These are phyloP conservation scores for Abrostola tripartita DNA, from an alignment of 2,888 invertebrate genomes.

Conservation along the genomic window DNA sequence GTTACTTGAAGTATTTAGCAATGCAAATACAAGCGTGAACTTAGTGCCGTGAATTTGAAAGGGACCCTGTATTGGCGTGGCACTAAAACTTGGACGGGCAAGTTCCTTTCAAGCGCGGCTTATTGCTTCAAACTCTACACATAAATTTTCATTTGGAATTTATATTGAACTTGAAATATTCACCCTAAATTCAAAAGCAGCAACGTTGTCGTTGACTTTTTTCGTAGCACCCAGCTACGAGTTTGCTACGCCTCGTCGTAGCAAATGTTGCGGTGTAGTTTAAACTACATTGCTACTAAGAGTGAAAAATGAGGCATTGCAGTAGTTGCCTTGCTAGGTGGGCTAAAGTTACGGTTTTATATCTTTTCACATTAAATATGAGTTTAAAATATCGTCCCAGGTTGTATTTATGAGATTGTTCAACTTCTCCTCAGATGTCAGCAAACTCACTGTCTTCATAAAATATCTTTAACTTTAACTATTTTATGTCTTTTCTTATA, in stretches of 20 bases:
- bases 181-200: slow-evolving; percentile 36
- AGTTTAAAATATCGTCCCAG: slow-evolving; percentile 16
- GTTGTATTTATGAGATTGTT: slow-evolving; percentile 21
- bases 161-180: slow-evolving; percentile 54
- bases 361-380: slow-evolving; percentile 32
- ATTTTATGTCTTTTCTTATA: not conserved
- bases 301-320: slow-evolving; percentile 35
- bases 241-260: slow-evolving; percentile 61
- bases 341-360: slow-evolving; percentile 29
- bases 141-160: slow-evolving; percentile 65
- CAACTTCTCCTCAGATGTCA: slow-evolving; percentile 9
- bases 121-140: slow-evolving; percentile 62
- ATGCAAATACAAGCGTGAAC: slow-evolving; percentile 49
- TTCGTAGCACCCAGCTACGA: slow-evolving; percentile 55
- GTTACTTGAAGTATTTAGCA: slow-evolving; percentile 42
- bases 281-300: slow-evolving; percentile 16
- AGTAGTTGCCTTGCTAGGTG: slow-evolving; percentile 11
- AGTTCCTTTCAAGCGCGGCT: slow-evolving; percentile 58
- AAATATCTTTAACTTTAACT: not conserved
- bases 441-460: slow-evolving; percentile 5
- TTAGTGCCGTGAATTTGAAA: slow-evolving; percentile 49
- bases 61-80: slow-evolving; percentile 44
- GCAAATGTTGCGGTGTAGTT: slow-evolving; percentile 17
- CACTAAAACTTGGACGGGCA: slow-evolving; percentile 49
- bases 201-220: slow-evolving; percentile 24